phyloP scores from a whole-genome alignment of 2,888 invertebrate species.

The Stenurella melanura region DNA sequence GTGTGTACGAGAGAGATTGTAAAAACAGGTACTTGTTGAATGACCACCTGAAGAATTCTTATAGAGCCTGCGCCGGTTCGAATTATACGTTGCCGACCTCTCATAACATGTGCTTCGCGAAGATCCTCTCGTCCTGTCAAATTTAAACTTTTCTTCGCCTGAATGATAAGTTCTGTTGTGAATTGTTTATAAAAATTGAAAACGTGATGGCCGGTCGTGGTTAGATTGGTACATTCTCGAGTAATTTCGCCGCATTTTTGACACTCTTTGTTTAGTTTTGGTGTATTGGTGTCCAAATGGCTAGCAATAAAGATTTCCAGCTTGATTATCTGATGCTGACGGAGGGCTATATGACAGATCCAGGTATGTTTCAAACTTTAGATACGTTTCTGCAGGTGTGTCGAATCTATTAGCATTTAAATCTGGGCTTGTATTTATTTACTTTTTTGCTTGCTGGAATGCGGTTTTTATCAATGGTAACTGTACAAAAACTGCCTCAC shows the following conservation, averaged over 20 bases:
- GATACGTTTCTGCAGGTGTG: not conserved
- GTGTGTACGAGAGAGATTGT: constrained; percentile 57
- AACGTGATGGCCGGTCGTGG: constrained; percentile 13
- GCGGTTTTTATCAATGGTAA: constrained; percentile 20
- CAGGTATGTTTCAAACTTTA: constrained; percentile 74
- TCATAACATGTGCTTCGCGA: constrained; percentile 50
- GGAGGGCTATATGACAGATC: constrained; percentile 76
- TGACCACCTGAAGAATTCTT: constrained; percentile 49
- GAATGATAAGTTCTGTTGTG: constrained; percentile 18
- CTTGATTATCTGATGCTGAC: constrained; percentile 80
- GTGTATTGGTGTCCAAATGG: constrained; percentile 72
- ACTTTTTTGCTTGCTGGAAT: constrained; percentile 9
- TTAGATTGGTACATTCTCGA: not conserved
- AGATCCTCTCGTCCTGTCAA: constrained; percentile 48
- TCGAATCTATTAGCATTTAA: constrained; percentile 3
- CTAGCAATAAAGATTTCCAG: constrained; percentile 79
- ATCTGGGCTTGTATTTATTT: not conserved
- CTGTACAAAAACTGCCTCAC: not conserved
- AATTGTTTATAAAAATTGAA: not conserved
- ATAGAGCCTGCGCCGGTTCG: constrained; percentile 55
- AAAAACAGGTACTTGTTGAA: constrained; percentile 65
- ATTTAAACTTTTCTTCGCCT: constrained; percentile 36
- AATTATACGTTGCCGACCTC: constrained; percentile 44
- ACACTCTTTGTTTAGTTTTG: constrained; percentile 27
- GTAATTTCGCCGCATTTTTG: constrained; percentile 9